Evolutionary conservation across 1,140 invertebrate species (phyloP).

Genomic region (Nixonia krombeini): DNA sequence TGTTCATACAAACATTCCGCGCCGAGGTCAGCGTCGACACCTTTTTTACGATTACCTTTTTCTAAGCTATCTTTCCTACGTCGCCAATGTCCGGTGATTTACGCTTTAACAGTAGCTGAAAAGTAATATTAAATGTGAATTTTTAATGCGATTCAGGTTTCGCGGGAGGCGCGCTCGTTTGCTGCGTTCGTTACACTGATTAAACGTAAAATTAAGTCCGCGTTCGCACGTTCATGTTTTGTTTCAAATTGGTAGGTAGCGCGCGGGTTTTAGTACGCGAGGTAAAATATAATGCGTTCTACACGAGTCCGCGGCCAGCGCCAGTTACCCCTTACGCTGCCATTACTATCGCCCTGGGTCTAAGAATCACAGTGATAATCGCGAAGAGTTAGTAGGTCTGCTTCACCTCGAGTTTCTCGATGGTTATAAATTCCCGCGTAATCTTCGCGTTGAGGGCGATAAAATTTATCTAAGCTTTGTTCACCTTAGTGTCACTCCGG

Average conservation of each 20-base stretch:
- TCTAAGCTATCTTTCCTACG: too few species aligned
- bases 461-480: constrained; percentile 55
- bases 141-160: background rate
- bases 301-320: constrained; percentile 24
- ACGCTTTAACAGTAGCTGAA: too few species aligned
- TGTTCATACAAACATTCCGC: background rate
- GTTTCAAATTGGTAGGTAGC: background rate
- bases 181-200: too few species aligned
- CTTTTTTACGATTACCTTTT: too few species aligned
- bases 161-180: background rate
- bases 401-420: constrained; percentile 41
- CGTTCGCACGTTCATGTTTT: background rate
- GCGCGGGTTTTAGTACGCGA: background rate
- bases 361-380: constrained; percentile 55
- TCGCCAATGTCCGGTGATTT: too few species aligned
- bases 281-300: constrained; percentile 41
- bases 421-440: constrained; percentile 51
- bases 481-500: constrained; percentile 51
- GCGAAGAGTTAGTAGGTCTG: constrained; percentile 47
- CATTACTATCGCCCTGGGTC: constrained; percentile 50
- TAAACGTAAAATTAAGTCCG: background rate
- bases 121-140: background rate
- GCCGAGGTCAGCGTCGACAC: too few species aligned
- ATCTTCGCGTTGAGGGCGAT: constrained; percentile 53
- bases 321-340: constrained; percentile 26